These are phyloP conservation scores for Gymnoscelis rufifasciata DNA, from an alignment of 2,888 invertebrate genomes.

Conservation along the genomic window DNA sequence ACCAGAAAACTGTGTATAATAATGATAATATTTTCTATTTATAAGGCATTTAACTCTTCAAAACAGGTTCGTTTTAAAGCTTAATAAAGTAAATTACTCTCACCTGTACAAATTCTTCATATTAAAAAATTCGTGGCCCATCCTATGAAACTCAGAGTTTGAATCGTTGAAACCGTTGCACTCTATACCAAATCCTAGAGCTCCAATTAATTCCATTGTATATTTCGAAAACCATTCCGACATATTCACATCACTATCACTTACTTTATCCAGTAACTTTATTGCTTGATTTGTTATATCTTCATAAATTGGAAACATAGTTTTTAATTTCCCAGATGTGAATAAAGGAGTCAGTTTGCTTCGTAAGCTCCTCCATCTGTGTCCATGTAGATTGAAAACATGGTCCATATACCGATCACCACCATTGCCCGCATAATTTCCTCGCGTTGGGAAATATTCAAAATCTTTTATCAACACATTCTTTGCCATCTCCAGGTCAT, in stretches of 20 bases:
- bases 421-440: conserved; percentile 79
- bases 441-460: conserved; percentile 82
- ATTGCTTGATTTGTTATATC: conserved; percentile 76
- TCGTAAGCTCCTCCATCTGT: conserved; percentile 81
- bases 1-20: too few species aligned
- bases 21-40: too few species aligned
- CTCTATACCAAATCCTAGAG: conserved; percentile 81
- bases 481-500: conserved; percentile 81
- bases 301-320: conserved; percentile 80
- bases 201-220: conserved; percentile 81
- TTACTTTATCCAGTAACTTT: conserved; percentile 15
- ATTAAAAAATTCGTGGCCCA: conserved; percentile 67
- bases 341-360: conserved; percentile 82
- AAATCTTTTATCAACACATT: conserved; percentile 81
- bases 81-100: conserved; percentile 34
- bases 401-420: conserved; percentile 81
- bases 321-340: conserved; percentile 82
- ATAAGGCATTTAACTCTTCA: too few species aligned
- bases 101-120: conserved; percentile 58
- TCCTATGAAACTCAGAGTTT: conserved; percentile 72
- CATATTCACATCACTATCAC: conserved; percentile 56
- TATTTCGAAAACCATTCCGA: conserved; percentile 79
- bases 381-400: conserved; percentile 78
- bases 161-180: conserved; percentile 78
- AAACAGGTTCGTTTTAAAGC: too few species aligned